Evolutionary conservation across 1,140 invertebrate genomes (phyloP), one percentile per base, ranked within the genome.

Genomic region (Temnothorax longispinosus): DNA sequence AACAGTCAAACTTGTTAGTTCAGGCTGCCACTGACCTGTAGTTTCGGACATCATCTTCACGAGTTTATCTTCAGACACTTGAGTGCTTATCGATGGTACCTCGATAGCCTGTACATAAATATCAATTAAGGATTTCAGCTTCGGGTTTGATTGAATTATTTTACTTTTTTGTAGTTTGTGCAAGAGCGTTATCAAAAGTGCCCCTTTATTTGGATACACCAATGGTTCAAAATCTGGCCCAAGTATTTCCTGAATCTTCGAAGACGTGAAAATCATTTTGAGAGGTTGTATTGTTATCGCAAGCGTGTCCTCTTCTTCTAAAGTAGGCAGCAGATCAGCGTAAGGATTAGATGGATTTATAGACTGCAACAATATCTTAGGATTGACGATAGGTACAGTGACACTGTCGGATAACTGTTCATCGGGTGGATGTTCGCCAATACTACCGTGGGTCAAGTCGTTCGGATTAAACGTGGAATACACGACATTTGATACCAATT

Each of bases 321-420:
- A 62, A 41, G 35, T 52, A 13, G 88, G 87, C 21, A 89, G 32
- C 5, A 89, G 27, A 60, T 62, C 75, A 4, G 2, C 38, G 18
- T 88, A 88, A 56, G 88, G 88, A 56, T 88, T 6, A 4, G 47
- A 52, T 44, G 60, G 47, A 74, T 88, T 82, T 27, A 89, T 11
- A 27, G 87, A 54, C 21, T 74, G 44, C 1, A 88, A 27, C 81
- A 67, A 86, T 44, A 52, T 3, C 69, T 88, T 86, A 21, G 88
- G 88, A 89, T 86, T 85, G 11, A 86, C 50, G 13, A 89, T 41
- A 56, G 88, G 88, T 41, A 89, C 4, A 5, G 69, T 85, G 27
- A 89, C 10, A 35, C 6, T 62, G 6, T 65, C 21, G 0, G 52
- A 3, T 35, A 18, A 35, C 5, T 2, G 13, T 41, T 69, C 32